Conservation (phyloP, 1,140 invertebrate species). For the Nephotettix cincticeps region DNA sequence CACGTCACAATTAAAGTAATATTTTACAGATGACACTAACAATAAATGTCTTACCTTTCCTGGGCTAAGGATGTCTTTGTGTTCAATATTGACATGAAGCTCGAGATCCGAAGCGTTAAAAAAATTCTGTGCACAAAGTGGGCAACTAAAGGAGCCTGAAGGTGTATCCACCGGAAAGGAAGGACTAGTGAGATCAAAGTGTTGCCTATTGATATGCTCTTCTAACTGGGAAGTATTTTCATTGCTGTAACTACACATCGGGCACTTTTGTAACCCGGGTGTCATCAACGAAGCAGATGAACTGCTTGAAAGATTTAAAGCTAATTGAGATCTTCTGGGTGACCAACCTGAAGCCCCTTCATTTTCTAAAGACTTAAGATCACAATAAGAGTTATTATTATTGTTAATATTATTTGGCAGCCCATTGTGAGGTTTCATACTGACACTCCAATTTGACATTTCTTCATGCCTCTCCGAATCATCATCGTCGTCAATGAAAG, state of each 20-base stretch:
- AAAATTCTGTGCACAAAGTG: conserved; percentile 71
- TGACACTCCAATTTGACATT: conserved; percentile 31
- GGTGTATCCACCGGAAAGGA: conserved; percentile 57
- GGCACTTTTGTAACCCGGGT: conserved; percentile 59
- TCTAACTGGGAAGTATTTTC: conserved; percentile 71
- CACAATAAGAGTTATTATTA: conserved; percentile 48
- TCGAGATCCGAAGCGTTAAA: conserved; percentile 74
- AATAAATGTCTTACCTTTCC: conserved; percentile 36
- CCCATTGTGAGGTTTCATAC: conserved; percentile 42
- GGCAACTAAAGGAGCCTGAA: conserved; percentile 56
- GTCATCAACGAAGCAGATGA: conserved; percentile 49
- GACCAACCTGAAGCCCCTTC: conserved; percentile 50
- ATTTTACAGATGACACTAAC: not conserved
- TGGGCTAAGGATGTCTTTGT: conserved; percentile 69
- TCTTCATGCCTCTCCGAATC: conserved; percentile 37
- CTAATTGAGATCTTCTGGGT: conserved; percentile 52
- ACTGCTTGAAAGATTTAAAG: conserved; percentile 52
- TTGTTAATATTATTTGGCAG: conserved; percentile 52
- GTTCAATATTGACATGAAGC: conserved; percentile 82
- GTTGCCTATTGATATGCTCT: conserved; percentile 80
- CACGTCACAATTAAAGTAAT: too few relatives aligned
- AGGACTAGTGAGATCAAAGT: conserved; percentile 81
- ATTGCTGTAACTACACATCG: conserved; percentile 76
- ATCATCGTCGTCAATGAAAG: conserved; percentile 53
- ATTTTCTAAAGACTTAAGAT: conserved; percentile 23